phyloP scores from a whole-genome alignment of 2,113 vertebrate species.

The Nycticebus coucang region DNA sequence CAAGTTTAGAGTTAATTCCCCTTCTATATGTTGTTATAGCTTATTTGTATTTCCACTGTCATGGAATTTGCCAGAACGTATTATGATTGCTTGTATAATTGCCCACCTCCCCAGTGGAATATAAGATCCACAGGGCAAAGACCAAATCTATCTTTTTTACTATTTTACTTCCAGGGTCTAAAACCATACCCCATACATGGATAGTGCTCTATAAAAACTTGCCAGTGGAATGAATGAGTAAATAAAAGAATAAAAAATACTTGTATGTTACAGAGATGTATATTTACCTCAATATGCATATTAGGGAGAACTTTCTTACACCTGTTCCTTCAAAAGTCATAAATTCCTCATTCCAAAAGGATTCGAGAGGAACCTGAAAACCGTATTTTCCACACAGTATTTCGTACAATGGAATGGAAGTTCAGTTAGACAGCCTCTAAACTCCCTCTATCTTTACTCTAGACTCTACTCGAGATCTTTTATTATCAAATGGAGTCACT shows the following conservation, averaged over 20 bases:
- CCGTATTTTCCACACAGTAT: no score
- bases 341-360: conserved; percentile 28
- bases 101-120: neutral
- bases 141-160: neutral
- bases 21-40: fast-evolving
- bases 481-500: neutral
- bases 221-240: neutral
- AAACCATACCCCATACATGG: no score
- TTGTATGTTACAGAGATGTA: neutral
- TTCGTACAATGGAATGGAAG: neutral
- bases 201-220: neutral
- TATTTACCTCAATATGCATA: neutral
- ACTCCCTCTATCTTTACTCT: neutral
- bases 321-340: neutral
- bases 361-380: neutral
- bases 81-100: neutral
- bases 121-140: neutral
- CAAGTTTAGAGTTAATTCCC: neutral
- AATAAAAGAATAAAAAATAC: neutral
- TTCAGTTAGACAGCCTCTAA: neutral
- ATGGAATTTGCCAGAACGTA: neutral
- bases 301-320: conserved; percentile 10
- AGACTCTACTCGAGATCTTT: neutral
- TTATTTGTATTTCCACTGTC: neutral
- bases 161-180: neutral